Evolutionary conservation across 2,797 vertebrate species (phyloP), one percentile per base, ranked within the genome.

Genomic region (Fistularia commersonii): DNA sequence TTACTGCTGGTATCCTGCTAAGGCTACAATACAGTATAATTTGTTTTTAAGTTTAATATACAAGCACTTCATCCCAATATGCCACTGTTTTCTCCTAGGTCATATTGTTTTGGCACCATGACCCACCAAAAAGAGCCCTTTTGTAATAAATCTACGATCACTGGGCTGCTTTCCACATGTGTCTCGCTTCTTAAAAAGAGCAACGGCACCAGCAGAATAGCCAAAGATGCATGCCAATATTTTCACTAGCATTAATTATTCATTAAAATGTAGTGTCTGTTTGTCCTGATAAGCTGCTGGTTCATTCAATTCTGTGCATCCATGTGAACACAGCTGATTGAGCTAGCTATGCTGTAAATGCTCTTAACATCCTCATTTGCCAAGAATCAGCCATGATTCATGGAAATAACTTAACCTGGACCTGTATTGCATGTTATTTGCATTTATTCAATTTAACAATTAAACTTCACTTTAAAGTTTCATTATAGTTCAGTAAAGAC

Each of bases 201-300:
- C 70, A 64, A 41, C 64, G 60, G 75, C 69, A 65, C 71, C 72
- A 72, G 69, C 75, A 64, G 70, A 82, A 71, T 31, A 52, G 52
- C 61, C 64, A 64, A 66, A 76, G 64, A 69, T 36, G 32, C 66
- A 59, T 8, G 45, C 61, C 74, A 78, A 40, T 76, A 61, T 74
- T 81, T 84, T 66, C 53, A 64, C 67, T 23, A 36, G 64, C 56
- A 72, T 78, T 78, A 84, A 87, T 83, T 84, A 79, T 72, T 84
- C 84, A 81, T 83, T 79, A 73, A 81, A 84, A 71, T 77, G 55
- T 57, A 67, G 68, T 70, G 75, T 77, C 76, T 85, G 81, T 80
- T 83, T 77, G 59, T 69, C 64, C 67, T 57, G 81, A 86, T 86
- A 85, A 81, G 77, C 69, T 32, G 10, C 35, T 51, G 62, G 66